A percentile compares a stretch with the other conserved stretches of the same genome.
These are phyloP conservation scores for Drosophila melanocephala DNA, from an alignment of 2,888 invertebrate species.

Conservation along the genomic window DNA sequence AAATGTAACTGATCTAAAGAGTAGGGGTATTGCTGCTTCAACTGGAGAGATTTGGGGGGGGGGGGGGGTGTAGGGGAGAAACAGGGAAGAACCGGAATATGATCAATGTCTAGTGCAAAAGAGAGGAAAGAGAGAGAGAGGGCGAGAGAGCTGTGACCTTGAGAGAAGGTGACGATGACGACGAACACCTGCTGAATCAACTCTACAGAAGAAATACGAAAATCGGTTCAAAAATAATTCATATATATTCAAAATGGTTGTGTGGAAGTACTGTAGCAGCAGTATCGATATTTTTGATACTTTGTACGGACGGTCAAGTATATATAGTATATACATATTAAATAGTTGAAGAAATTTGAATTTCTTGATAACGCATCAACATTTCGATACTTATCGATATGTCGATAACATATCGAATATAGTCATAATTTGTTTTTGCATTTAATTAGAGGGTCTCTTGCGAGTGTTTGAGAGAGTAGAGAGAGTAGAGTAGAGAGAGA, in stretches of 20 bases:
- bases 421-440: background rate
- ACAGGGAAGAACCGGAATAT: background rate
- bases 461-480: background rate
- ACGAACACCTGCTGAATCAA: background rate
- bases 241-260: background rate
- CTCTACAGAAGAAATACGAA: background rate
- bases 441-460: background rate
- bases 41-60: background rate
- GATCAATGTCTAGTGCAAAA: background rate
- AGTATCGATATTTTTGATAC: background rate
- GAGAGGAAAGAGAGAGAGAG: background rate
- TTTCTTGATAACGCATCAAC: background rate
- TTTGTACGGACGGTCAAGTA: no score
- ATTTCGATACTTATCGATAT: background rate
- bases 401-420: background rate
- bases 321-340: background rate
- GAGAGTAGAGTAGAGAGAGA: background rate
- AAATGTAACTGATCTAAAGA: background rate
- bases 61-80: background rate
- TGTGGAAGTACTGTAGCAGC: background rate
- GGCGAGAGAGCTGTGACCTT: background rate
- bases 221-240: background rate
- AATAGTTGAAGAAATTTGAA: background rate
- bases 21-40: background rate
- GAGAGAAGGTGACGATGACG: background rate